Evolutionary conservation across 2,113 vertebrate genomes (phyloP), one percentile per base, ranked within the genome.

Genomic region (Erythrocercus mccallii): DNA sequence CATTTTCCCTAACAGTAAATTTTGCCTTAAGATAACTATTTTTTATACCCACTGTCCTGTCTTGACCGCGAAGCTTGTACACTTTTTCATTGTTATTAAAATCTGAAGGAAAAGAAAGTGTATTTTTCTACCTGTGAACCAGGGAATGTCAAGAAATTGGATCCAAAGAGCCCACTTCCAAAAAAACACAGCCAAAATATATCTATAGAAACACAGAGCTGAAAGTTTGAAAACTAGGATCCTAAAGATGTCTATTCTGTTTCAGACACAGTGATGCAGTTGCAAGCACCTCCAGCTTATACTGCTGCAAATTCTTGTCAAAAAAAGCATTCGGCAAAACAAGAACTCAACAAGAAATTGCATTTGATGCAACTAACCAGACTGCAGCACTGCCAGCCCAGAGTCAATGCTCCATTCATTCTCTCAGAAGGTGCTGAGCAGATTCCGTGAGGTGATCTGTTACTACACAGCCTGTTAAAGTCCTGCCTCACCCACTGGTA

Each of bases 11-110:
- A 95, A 98, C 97, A 97, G 96, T 96, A 98, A 97, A 98, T 98
- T 98, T 98, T 98, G 97, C 97, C 96, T 97, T 98, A 97, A 98
- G 98, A 98, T 97, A 98, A 97, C 94, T 97, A 93, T 97, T 98
- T 97, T 98, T 95, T 96, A 81, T 95, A 96, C 72, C 90, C 90
- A 77, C 88, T 98, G 98, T 97, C 98, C 97, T 98, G 73, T 97
- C 97, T 97, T 96, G 96, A 96, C 96, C 95, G 97, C 31, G 33
- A 81, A 93, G 96, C 97, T 94, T 98, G 92, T 97, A 96, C 95
- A 92, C 88, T 97, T 98, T 95, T 97, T 92, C 93, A 92, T 95
- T 92, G 71, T 96, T 97, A 98, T 98, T 97, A 96, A 96, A 97
- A 94, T 98, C 94, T 93, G 88, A 96, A 94, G 87, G 73, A 65